phyloP scores from a whole-genome alignment of 2,113 vertebrate genomes.

The Psittacus erithacus region DNA sequence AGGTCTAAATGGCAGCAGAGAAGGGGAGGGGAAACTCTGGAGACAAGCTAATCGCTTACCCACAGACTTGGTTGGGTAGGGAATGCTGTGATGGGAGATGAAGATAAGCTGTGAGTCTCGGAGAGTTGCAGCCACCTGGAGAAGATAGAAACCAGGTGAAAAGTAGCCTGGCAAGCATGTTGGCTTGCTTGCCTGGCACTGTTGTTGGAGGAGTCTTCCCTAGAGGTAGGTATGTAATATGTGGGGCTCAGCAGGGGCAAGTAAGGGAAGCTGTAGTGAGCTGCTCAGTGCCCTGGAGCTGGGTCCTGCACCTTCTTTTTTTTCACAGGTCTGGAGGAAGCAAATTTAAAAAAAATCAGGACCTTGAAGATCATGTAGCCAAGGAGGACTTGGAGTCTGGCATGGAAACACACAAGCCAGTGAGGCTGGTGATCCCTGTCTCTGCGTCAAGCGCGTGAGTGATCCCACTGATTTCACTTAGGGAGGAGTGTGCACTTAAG shows the following conservation, averaged over 20 bases:
- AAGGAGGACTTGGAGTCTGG: not conserved
- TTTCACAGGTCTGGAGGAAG: not conserved
- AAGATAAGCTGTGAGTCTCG: not conserved
- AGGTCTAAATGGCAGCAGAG: not conserved
- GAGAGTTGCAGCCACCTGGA: not conserved
- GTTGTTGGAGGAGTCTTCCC: not conserved
- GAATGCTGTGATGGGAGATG: not conserved
- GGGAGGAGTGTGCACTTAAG: constrained; percentile 61
- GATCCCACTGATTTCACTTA: constrained; percentile 24
- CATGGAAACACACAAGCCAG: not conserved
- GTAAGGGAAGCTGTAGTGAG: not conserved
- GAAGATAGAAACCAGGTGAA: not conserved
- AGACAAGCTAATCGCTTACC: not conserved
- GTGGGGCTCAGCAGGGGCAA: not conserved
- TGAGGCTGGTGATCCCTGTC: not conserved
- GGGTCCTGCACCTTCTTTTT: not conserved
- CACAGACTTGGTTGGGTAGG: not conserved
- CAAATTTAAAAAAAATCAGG: not conserved
- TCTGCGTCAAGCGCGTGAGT: not conserved
- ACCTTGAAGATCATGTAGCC: not conserved
- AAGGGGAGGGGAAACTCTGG: not conserved
- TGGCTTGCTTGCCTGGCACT: not conserved
- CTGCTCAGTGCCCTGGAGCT: not conserved
- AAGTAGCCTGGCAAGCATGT: not conserved
- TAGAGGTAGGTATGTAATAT: not conserved